Evolutionary conservation across 2,888 invertebrate species (phyloP), one percentile per base, ranked within the genome.

Genomic region (Harpalus rubripes): DNA sequence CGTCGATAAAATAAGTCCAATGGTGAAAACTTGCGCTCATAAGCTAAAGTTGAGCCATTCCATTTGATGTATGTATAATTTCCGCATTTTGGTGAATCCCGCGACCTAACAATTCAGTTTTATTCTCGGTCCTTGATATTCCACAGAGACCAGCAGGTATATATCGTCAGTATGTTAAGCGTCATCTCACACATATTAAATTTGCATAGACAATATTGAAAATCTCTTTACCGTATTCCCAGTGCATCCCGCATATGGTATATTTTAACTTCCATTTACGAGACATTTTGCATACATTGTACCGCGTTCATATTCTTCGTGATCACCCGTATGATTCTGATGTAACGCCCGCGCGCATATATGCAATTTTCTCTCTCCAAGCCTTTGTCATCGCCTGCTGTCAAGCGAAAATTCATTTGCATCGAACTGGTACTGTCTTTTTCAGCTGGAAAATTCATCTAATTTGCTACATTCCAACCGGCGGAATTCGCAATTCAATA

Each of bases 151-250:
- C 26, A 41, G 76, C 22, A 76, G 44, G 44, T 76, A 78, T 78
- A 74, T 74, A 58, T 78, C 61, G 74, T 83, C 83, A 83, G 83
- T 74, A 84, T 84, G 84, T 63, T 78, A 84, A 78, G 63, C 76
- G 78, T 59, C 76, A 63, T 63, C 78, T 78, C 74, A 61, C 84
- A 58, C 85, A 68, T 85, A 85, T 85, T 85, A 85, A 85, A 85
- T 85, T 85, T 85, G 59, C 85, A 85, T 85, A 85, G 79, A 85
- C 80, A 85, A 85, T 85, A 85, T 85, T 80, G 85, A 85, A 85
- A 85, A 85, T 85, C 85, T 85, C 85, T 85, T 85, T 85, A 58
- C 39, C 10, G 84, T 63, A 76, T 78, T 84, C 84, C 68, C 79
- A 26, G 52, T 68, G 72, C 85, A 58, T 44, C 61, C 41, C 16